Percentiles rank a stretch among this genome's conserved stretches.
phyloP scores from a whole-genome alignment of 1,140 invertebrate species.

The Euborellia annulipes region DNA sequence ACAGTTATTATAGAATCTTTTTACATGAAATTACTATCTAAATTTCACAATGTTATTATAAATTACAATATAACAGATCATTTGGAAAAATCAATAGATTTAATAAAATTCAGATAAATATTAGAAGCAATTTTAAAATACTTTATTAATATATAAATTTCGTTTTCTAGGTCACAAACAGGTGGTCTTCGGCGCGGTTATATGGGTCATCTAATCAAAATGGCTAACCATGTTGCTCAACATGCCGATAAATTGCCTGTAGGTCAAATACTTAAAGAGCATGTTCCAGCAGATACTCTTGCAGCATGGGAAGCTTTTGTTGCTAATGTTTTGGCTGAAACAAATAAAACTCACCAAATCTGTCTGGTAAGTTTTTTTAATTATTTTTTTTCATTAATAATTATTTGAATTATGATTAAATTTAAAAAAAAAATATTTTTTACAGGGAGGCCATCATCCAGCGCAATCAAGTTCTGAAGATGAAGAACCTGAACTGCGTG shows the following conservation, averaged over 20 bases:
- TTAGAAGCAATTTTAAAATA: no score
- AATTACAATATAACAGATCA: no score
- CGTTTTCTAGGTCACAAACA: slow-evolving; percentile 25
- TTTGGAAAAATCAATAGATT: no score
- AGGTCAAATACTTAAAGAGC: slow-evolving; percentile 32
- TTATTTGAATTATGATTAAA: no score
- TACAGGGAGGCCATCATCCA: slow-evolving; percentile 25
- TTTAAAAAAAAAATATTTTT: slow-evolving; percentile 11
- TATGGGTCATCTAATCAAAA: slow-evolving; percentile 62
- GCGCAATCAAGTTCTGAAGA: slow-evolving; percentile 34
- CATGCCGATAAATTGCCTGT: slow-evolving; percentile 26
- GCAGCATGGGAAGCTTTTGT: slow-evolving; percentile 44
- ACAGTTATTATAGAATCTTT: no score
- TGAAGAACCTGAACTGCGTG: slow-evolving; percentile 35
- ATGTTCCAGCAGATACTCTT: slow-evolving; percentile 35
- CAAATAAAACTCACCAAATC: slow-evolving; percentile 43
- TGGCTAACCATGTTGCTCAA: slow-evolving; percentile 45
- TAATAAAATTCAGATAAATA: no score
- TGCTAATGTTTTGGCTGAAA: slow-evolving; percentile 34
- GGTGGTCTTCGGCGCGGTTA: slow-evolving; percentile 43
- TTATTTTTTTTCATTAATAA: background rate
- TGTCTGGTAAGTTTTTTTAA: slow-evolving; percentile 28
- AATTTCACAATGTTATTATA: no score
- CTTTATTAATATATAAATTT: slow-evolving; percentile 1
- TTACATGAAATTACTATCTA: no score